These are phyloP conservation scores for Rotaria sp. DNA, from an alignment of 2,888 invertebrate genomes.

Conservation along the genomic window DNA sequence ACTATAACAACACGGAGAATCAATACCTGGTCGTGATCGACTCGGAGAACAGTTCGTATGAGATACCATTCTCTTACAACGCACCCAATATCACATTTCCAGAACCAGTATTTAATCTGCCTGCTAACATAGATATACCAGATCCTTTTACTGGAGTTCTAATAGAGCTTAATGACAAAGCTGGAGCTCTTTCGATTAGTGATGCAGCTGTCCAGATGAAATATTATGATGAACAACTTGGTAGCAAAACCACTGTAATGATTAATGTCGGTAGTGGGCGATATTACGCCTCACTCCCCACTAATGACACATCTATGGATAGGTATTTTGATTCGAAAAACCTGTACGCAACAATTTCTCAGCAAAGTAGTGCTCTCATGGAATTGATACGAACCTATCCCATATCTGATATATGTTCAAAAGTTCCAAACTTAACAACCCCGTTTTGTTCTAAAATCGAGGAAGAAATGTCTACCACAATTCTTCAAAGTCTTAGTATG, in stretches of 20 bases:
- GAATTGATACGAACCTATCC: not conserved
- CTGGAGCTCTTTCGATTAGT: not conserved
- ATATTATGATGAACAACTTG: not conserved
- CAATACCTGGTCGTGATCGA: not conserved
- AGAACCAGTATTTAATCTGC: not conserved
- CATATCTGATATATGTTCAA: not conserved
- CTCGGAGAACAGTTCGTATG: not conserved
- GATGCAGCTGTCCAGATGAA: not conserved
- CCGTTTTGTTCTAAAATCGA: not conserved
- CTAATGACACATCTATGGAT: not conserved
- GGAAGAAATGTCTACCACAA: not conserved
- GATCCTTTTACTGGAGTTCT: not conserved
- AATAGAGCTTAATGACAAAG: not conserved
- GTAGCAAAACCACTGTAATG: not conserved
- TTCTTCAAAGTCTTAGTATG: not conserved
- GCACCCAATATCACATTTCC: not conserved
- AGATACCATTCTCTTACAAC: not conserved
- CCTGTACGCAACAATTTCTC: not conserved
- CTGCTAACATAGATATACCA: not conserved
- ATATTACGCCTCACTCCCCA: not conserved
- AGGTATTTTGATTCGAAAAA: not conserved
- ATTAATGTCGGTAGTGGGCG: not conserved
- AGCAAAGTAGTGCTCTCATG: not conserved
- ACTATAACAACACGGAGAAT: not conserved
- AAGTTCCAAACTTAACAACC: not conserved